Base-by-base conservation (phyloP, 1,140 invertebrate species). In the Calliphora vicina region DNA sequence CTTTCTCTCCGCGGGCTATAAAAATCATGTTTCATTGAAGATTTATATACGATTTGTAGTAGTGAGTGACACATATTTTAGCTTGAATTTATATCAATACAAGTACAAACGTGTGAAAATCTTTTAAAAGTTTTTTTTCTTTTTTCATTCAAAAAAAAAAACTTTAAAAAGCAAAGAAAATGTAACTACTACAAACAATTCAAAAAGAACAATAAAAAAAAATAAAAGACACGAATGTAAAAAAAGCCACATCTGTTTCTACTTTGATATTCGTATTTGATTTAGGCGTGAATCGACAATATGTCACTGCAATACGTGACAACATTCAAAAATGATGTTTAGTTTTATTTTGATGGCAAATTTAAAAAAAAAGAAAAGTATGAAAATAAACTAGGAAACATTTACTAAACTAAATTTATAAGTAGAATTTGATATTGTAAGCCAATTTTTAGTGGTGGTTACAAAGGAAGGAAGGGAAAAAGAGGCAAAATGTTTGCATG, bases 291-390 rank as follows among this genome's bases (percentile, higher is more conserved):
- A 78, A 78, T 42, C 74, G 35, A 43, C 74, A 78, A 23, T 43
- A 43, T 78, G 74, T 23, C 74, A 43, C 20, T 23, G 9, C 15
- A 78, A 43, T 45, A 78, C 74, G 74, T 78, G 74, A 78, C 74
- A 78, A 78, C 74, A 43, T 78, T 78, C 23, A 78, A 42, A 43
- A 78, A 42, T 43, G 35, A 25, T 23, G 74, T 45, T 43, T 27
- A 74, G 26, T 45, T 78, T 23, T 13, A 23, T 9, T 78, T 78
- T 78, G 20, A 8, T 78, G 23, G 61, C n/a, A 67, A 67, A 67
- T n/a, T 57, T 67, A 67, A 67, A 67, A 23, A 67, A 67, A 50
- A 15, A 50, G 12, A 50, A 12, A 13, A n/a, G n/a, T n/a, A n/a
- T 50, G 2, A 50, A 50, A 50, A 50, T 50, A 50, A 13, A 50